A percentile compares a stretch with the other conserved stretches of the same genome.
These are phyloP conservation scores for Branchipolynoe longqiensis DNA, from an alignment of 2,888 invertebrate species.

Conservation along the genomic window DNA sequence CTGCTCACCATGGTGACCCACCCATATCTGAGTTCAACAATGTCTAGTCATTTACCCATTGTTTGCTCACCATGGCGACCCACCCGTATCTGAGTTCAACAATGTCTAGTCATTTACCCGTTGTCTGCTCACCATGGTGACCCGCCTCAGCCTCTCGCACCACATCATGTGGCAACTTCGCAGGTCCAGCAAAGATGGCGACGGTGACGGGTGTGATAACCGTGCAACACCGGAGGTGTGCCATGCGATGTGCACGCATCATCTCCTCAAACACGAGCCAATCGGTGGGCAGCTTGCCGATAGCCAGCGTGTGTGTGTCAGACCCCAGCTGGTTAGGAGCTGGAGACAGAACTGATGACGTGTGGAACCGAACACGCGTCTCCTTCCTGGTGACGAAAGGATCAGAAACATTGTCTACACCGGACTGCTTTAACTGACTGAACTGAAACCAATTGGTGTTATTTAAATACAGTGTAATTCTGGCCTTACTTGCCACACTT, in stretches of 20 bases:
- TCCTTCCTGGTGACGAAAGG: constrained; percentile 85
- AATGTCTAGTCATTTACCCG: no score
- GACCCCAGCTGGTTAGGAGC: constrained; percentile 70
- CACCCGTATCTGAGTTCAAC: no score
- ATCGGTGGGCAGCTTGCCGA: constrained; percentile 85
- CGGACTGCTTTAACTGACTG: no score
- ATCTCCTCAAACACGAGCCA: constrained; percentile 95
- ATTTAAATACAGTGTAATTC: no score
- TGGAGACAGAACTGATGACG: constrained; percentile 85
- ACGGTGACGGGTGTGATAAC: constrained; percentile 91
- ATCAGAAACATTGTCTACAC: no score
- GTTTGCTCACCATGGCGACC: no score
- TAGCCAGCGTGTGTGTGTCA: constrained; percentile 51
- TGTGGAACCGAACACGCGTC: constrained; percentile 86
- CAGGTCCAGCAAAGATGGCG: constrained; percentile 89
- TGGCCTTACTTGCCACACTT: no score
- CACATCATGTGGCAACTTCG: constrained; percentile 83
- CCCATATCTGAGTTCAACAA: no score
- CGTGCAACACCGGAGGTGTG: constrained; percentile 87
- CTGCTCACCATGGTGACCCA: no score
- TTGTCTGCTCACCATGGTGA: constrained; percentile 6
- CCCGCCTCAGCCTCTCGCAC: constrained; percentile 76
- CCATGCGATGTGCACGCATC: constrained; percentile 85
- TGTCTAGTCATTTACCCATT: no score
- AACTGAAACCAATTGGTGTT: no score